phyloP scores from a whole-genome alignment of 2,113 vertebrate genomes.

The Thinocorus orbignyianus region DNA sequence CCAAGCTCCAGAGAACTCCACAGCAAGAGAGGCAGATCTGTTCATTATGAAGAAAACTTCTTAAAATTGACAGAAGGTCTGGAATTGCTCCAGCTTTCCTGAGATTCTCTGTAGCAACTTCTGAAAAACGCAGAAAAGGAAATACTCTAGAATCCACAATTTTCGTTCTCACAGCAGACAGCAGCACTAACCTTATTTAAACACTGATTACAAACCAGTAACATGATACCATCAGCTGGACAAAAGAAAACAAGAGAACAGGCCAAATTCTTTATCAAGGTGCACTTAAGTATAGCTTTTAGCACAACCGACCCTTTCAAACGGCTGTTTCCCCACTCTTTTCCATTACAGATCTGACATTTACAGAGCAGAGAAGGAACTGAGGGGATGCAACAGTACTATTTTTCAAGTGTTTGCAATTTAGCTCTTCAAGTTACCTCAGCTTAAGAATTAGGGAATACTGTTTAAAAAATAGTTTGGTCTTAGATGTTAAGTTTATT shows the following conservation, averaged over 20 bases:
- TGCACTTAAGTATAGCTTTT: not conserved
- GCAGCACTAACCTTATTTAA: not conserved
- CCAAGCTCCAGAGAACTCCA: constrained; percentile 73
- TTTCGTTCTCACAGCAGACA: not conserved
- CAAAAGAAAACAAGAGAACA: not conserved
- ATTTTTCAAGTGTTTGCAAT: not conserved
- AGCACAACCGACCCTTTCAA: not conserved
- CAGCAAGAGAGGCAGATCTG: constrained; percentile 66
- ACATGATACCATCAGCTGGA: not conserved
- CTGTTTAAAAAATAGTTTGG: not conserved
- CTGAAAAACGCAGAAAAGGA: constrained; percentile 16
- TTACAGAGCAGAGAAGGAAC: not conserved
- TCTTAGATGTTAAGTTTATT: not conserved
- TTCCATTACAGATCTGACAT: not conserved
- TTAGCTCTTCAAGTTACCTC: not conserved
- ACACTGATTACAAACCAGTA: not conserved
- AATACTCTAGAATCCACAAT: not conserved
- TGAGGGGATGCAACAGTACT: not conserved
- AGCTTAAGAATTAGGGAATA: not conserved
- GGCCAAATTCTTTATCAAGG: not conserved
- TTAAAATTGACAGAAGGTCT: constrained; percentile 59
- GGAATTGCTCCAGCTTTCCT: constrained; percentile 37
- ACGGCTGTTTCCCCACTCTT: not conserved
- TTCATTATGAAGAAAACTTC: constrained; percentile 11
- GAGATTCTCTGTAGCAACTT: constrained; percentile 15